These are phyloP conservation scores for Mamestra brassicae DNA, from an alignment of 2,888 invertebrate species.

Conservation along the genomic window DNA sequence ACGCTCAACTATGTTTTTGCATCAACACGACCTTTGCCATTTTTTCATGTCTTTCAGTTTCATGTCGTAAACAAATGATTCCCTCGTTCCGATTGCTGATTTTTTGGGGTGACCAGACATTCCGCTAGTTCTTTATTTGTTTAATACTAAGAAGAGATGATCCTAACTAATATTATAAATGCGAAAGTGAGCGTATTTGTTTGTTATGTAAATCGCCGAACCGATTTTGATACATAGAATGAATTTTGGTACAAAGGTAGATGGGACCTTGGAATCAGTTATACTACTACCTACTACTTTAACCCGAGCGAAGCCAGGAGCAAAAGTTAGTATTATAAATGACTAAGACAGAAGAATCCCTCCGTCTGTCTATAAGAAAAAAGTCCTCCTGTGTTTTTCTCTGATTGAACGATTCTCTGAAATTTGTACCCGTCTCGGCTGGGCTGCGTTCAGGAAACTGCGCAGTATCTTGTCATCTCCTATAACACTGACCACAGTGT, in stretches of 20 bases:
- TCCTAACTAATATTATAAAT: too few species aligned
- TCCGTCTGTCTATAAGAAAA: too few species aligned
- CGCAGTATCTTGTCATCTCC: not conserved
- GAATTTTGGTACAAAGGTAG: too few species aligned
- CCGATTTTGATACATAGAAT: too few species aligned
- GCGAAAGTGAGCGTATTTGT: too few species aligned
- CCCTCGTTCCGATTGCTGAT: slow-evolving; percentile 72
- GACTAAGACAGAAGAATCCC: too few species aligned
- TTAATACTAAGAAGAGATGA: not conserved
- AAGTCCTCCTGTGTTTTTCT: too few species aligned
- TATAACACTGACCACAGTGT: not conserved
- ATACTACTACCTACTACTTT: too few species aligned
- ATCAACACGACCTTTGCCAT: slow-evolving; percentile 74
- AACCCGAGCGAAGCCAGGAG: too few species aligned
- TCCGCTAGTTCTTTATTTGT: not conserved
- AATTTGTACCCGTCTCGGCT: not conserved
- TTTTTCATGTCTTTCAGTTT: slow-evolving; percentile 79
- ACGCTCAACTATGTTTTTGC: slow-evolving; percentile 47
- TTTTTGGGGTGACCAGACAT: slow-evolving; percentile 69
- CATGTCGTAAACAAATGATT: slow-evolving; percentile 79
- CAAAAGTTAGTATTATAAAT: too few species aligned
- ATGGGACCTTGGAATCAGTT: too few species aligned
- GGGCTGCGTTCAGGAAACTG: not conserved
- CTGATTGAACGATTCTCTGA: not conserved
- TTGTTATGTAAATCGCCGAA: too few species aligned